Evolutionary conservation across 2,888 invertebrate species (phyloP).

Genomic region (Agelastica alni): DNA sequence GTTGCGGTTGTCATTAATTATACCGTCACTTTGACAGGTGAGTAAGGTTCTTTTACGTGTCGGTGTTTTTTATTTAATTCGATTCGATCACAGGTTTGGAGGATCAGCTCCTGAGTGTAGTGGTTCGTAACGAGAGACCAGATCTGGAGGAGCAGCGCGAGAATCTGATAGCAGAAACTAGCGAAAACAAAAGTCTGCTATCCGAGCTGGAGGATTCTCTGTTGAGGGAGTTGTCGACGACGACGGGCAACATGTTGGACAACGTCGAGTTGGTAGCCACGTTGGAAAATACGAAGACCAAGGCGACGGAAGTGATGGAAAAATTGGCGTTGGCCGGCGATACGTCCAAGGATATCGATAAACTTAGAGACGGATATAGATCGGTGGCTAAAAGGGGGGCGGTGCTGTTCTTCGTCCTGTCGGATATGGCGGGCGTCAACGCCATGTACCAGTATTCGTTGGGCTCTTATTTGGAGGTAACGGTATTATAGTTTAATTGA

Average conservation of each 20-base stretch:
- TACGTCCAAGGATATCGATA: slow-evolving; percentile 82
- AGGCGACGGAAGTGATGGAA: slow-evolving; percentile 80
- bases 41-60: background rate
- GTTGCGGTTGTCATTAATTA: slow-evolving; percentile 90
- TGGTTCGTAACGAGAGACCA: slow-evolving; percentile 82
- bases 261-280: slow-evolving; percentile 85
- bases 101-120: slow-evolving; percentile 87
- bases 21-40: slow-evolving; percentile 75
- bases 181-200: slow-evolving; percentile 81
- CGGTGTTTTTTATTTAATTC: no score
- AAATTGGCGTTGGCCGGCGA: slow-evolving; percentile 77
- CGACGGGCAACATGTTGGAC: slow-evolving; percentile 91
- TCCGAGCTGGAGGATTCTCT: slow-evolving; percentile 85
- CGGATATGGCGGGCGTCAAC: slow-evolving; percentile 88
- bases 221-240: slow-evolving; percentile 80
- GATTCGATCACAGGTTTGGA: slow-evolving; percentile 78
- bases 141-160: slow-evolving; percentile 90
- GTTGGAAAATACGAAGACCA: slow-evolving; percentile 85
- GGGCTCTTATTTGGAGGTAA: slow-evolving; percentile 75
- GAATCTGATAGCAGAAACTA: slow-evolving; percentile 79
- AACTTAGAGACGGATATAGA: slow-evolving; percentile 81
- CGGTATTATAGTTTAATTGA: background rate
- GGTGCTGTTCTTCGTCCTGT: slow-evolving; percentile 86
- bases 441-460: slow-evolving; percentile 93
- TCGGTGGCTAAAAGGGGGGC: slow-evolving; percentile 86